Evolutionary conservation across 1,140 invertebrate genomes (phyloP), one percentile per base, ranked within the genome.

Genomic region (Branchinecta lindahli): DNA sequence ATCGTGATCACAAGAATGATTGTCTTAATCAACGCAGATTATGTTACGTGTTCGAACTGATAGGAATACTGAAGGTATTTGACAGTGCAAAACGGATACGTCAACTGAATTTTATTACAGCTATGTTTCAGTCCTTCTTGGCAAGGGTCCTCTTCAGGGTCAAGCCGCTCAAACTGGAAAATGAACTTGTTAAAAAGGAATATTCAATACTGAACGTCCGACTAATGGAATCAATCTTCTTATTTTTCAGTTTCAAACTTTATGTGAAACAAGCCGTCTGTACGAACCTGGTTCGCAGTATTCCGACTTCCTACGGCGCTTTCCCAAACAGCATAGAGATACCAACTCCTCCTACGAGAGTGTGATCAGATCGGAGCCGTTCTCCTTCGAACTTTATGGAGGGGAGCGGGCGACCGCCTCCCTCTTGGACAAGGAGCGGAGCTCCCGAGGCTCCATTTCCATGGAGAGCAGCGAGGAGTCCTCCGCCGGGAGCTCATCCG

Each of bases 211-310:
- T 1, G 33, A 33, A 33, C 33, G 33, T 3, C 2, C 33, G 33
- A 33, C 33, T 33, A 33, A 33, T 33, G 33, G 33, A 5, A 33
- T 33, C 33, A 33, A 33, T 33, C 44, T 72, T 69, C n/a, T n/a
- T 47, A 66, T 69, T 21, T 72, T 71, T 74, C 76, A 84, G 79
- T 82, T 82, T 72, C 81, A 83, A 73, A 81, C 80, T 3, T 74
- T 84, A 46, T 80, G 78, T 75, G 82, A 84, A 72, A 80, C 78
- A 71, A 80, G 79, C 71, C 76, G 80, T 67, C 73, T 77, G 8
- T 84, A 85, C 75, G 81, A 83, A 69, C 78, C 80, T n/a, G 83
- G 83, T 7, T 78, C 77, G 12, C 80, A 83, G 73, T 84, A 82
- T 74, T 78, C 80, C 66, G 82, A 84, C 71, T 84, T 79, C 77